A percentile compares a stretch with the other conserved stretches of the same genome.
Conservation (phyloP, 37 sponge, comb jelly and placozoan species). For the Aplysina aerophoba region DNA sequence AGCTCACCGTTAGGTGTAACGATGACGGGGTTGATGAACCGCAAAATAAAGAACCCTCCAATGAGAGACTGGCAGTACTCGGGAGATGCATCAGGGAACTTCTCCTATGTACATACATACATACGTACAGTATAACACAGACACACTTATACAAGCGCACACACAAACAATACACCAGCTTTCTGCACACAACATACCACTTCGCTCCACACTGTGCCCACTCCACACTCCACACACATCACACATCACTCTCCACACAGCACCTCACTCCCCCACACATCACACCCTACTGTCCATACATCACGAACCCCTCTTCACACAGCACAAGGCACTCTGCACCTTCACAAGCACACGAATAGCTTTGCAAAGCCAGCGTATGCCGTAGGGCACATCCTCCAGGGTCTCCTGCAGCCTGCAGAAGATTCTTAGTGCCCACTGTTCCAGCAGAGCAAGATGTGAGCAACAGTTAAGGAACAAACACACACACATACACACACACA, state of each 20-base stretch:
- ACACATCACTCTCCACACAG: too few species aligned
- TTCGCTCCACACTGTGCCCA: too few species aligned
- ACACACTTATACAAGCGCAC: too few species aligned
- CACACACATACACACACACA: not conserved
- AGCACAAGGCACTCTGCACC: not conserved
- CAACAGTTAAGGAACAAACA: not conserved
- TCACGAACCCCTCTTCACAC: too few species aligned
- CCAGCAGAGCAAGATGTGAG: conserved; percentile 17
- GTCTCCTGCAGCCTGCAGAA: conserved; percentile 58
- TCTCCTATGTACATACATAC: conserved; percentile 54
- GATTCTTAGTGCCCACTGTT: conserved; percentile 58
- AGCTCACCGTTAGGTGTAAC: conserved; percentile 76
- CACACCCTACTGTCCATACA: too few species aligned
- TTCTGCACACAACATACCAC: too few species aligned
- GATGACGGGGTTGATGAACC: conserved; percentile 88
- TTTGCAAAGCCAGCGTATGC: conserved; percentile 93
- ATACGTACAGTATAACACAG: too few species aligned
- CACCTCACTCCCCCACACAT: too few species aligned
- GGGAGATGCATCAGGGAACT: conserved; percentile 78
- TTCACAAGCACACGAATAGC: conserved; percentile 74
- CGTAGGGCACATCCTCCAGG: conserved; percentile 78
- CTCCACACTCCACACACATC: not conserved
- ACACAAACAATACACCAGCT: too few species aligned
- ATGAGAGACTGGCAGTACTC: conserved; percentile 81
- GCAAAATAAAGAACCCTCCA: conserved; percentile 89